phyloP scores from a whole-genome alignment of 2,797 vertebrate species.

The Picus viridis region DNA sequence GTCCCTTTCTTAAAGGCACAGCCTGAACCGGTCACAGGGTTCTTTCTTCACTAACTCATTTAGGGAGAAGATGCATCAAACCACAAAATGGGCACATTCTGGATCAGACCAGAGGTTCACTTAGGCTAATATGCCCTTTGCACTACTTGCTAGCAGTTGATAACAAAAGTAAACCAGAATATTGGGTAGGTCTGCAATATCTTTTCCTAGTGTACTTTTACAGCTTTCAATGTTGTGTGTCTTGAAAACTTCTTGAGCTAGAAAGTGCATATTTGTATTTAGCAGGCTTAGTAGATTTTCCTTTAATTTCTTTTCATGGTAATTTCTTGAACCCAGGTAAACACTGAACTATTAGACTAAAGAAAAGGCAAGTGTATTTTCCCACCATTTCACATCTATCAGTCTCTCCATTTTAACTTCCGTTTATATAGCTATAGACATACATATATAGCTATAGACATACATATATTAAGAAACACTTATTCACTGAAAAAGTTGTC shows the following conservation, averaged over 20 bases:
- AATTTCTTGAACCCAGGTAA: background rate
- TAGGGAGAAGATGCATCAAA: background rate
- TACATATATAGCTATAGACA: no score
- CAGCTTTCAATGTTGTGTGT: accelerated
- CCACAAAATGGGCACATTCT: background rate
- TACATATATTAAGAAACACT: background rate
- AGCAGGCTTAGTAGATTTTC: background rate
- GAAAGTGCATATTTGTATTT: background rate
- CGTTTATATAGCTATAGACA: background rate
- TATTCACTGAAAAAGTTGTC: no score
- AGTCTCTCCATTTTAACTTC: background rate
- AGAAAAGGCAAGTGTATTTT: background rate
- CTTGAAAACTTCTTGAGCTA: background rate
- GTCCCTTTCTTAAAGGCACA: no score
- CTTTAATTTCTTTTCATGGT: background rate
- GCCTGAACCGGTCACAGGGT: no score
- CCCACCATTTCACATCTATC: background rate
- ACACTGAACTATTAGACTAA: background rate
- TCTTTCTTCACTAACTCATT: background rate
- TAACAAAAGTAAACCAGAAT: background rate
- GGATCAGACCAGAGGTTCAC: background rate
- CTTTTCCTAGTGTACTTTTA: background rate
- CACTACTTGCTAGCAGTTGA: background rate
- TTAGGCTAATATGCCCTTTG: background rate
- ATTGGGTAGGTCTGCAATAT: background rate